Base-by-base conservation (phyloP, 2,797 vertebrate genomes). In the Coendou prehensilis region DNA sequence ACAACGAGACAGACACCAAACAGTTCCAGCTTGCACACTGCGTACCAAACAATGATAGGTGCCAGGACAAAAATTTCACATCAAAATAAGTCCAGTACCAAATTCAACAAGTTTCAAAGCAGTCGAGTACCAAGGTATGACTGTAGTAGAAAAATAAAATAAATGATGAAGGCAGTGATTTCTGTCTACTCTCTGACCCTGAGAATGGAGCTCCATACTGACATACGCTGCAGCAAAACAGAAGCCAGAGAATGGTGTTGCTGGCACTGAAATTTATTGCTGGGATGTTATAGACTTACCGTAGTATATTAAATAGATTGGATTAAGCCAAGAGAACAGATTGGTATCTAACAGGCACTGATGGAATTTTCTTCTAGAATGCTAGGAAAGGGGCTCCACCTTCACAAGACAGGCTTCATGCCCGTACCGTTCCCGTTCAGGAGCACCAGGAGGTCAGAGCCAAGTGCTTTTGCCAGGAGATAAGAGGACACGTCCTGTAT, bases 331-430 rank as follows among this genome's bases (percentile, higher is more conserved):
- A 89, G 91, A 97, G 54, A 54, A 52, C 41, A 87, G 75, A 81
- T 33, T 71, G 83, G 26, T 88, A 78, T 88, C n/a, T 76, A 71
- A 56, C 87, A 79, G 22, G 80, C 69, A 17, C 41, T 47, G 33
- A 50, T 87, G 76, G 95, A 96, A 94, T 94, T 94, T 96, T 95
- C 89, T 93, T 97, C 89, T 88, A 61, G 18, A 75, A 84, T 71
- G 26, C 47, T 79, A 84, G 87, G 33, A 64, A 41, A 67, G 75
- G 18, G 61, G 45, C 20, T 71, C 52, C 54, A 7, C n/a, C 33
- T 80, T 89, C 45, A 54, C 37, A 37, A 57, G 41, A 9, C 10
- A 81, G 61, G 57, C 7, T 81, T 86, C 78, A 52, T 37, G 69
- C 71, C 13, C 47, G 41, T 59, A 1, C 69, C 73, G 15, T 23